Evolutionary conservation across 2,113 vertebrate genomes (phyloP), one percentile per base, ranked within the genome.

Genomic region (Varanus salvator): DNA sequence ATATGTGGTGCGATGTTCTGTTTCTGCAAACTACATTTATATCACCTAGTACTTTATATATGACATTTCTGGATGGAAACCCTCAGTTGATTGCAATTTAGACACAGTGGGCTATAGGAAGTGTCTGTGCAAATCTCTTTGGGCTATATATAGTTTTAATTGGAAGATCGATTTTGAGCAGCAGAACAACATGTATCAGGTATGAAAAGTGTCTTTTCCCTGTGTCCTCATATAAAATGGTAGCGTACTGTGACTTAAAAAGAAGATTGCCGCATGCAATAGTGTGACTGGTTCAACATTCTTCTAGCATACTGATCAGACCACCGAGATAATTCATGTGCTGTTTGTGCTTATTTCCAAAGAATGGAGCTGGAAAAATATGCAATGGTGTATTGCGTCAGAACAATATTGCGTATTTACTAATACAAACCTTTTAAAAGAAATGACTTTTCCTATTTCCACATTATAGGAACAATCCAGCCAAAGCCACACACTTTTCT

Each of bases 351-450:
- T 27, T 60, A 34, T 54, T 86, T 60, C 8, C n/a, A 14, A 57
- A 48, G 29, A 75, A 86, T 21, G n/a, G 50, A 80, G 54, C n/a
- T 54, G 34, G 71, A 34, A 76, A 86, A 60, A 86, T 85, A 85
- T 25, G 3, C 8, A 60, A 60, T 12, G 21, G 21, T 77, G 38
- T 69, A 69, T 48, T 48, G 44, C 23, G 48, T 23, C 48, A 44
- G 44, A 21, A 25, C 38, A 48, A 1, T 12, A 31, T 52, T 6
- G 1, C 52, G 77, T 80, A 4, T 23, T 31, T 80, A 80, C 9
- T 34, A 48, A 48, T 48, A 77, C 34, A 77, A 44, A 80, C 44
- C 68, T 71, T 38, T 57, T 64, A 57, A 82, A 82, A 64, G 57
- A 60, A 9, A 82, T 82, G 34, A 74, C 60, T 52, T 60, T 69